Evolutionary conservation across 2,797 vertebrate genomes (phyloP), one percentile per base, ranked within the genome.

Genomic region (Sebastes baramenuke): DNA sequence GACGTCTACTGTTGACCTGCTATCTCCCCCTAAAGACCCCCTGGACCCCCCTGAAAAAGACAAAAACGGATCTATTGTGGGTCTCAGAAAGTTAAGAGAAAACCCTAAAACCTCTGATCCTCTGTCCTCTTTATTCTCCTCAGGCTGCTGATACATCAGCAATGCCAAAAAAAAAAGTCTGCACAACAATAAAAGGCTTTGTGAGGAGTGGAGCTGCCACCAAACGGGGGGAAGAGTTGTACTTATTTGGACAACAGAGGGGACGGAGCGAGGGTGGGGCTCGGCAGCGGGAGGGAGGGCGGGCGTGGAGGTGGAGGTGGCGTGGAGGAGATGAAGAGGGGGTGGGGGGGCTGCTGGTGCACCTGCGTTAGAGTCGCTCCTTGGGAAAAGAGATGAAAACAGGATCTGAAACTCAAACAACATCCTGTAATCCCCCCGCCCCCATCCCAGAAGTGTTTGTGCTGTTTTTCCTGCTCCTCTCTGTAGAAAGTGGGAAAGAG

Each of bases 351-450:
- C 5, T 20, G 68, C 12, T 64, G 18, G 70, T 91, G 93, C 95
- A 95, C 95, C 93, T 95, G 94, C 87, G 70, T 83, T 78, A 68
- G n/a, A 62, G 73, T 38, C 67, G 67, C 81, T 88, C 2, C 69
- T 91, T 92, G 92, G 90, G 92, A 93, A 92, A 81, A 83, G 24
- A 83, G 78, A 93, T 93, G 88, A 93, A 95, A 95, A 95, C 95
- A 96, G 95, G 95, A 96, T 91, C 85, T 85, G 10, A 76, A 83
- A 83, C 83, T 93, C 74, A 76, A 93, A 95, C 93, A 96, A 95
- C 95, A 95, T 96, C 95, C 94, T 95, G 88, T 77, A 59, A 59
- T 7, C n/a, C 71, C 69, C 18, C 59, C 36, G 11, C 56, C 14
- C 38, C 72, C 36, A 32, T 82, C 83, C 76, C 85, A 60, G 59